Base-by-base conservation (phyloP, 2,797 vertebrate genomes). In the Lagorchestes hirsutus region DNA sequence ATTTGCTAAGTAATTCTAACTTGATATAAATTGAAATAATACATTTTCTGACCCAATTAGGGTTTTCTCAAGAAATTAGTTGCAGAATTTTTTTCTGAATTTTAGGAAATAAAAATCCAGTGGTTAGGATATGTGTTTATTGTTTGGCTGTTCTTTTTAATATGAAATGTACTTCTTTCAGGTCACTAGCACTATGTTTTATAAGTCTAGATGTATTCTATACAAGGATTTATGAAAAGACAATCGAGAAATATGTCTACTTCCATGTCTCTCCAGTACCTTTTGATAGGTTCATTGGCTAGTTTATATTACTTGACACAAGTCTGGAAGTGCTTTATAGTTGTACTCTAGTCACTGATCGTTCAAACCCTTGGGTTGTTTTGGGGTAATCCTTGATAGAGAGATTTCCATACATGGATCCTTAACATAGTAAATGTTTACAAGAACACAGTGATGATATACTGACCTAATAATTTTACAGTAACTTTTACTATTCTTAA, bases 281-380 rank as follows among this genome's bases (percentile, higher is more conserved):
- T 90, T 95, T 40, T 58, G 92, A 92, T 92, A 54, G 12, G 0
- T 74, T 93, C n/a, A 16, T 93, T 56, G 28, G 11, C 87, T 94
- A 54, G 34, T 3, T 92, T 1, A 29, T 31, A 46, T 74, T 55
- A 90, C 29, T 50, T 74, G n/a, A 18, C 18, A 57, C 90, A 9
- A 46, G 56, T 28, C 28, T 91, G 54, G 93, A 54, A 93, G 4
- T 5, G 93, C 4, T 54, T 67, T 5, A 58, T 52, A 22, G n/a
- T 13, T 55, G 5, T 91, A 56, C 31, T 40, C 93, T 62, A 92
- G 50, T 91, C 67, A 52, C 40, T 2, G 3, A 6, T 92, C 13
- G 92, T 97, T 90, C 9, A 55, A 90, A 91, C 4, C 46, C 94
- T 91, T 58, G 58, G 34, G 55, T 62, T 96, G 28, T 1, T 92